Evolutionary conservation across 2,113 vertebrate species (phyloP), one percentile per base, ranked within the genome.

Genomic region (Menura novaehollandiae): DNA sequence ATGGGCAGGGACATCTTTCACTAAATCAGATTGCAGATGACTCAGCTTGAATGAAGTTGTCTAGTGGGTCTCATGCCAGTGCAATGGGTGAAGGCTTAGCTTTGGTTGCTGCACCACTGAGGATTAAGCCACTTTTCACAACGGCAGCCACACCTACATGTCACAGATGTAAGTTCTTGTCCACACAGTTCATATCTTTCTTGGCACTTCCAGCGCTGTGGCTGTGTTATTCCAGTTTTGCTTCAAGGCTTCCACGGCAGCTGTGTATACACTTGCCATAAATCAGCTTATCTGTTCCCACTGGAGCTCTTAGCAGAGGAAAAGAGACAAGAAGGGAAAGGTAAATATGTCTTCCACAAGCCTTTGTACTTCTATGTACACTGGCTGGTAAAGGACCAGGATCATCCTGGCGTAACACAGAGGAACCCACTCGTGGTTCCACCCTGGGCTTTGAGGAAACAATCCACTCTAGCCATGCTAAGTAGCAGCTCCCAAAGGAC

Each of bases 181-280:
- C 82, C 63, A 43, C 67, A 76, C 63, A 85, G 68, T 68, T 92
- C 67, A 2, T 73, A 44, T 71, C 90, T 80, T 51, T 85, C 96
- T 76, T 80, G 75, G 82, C 92, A 49, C 67, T 90, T 88, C 19
- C 41, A 91, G 53, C 8, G 1, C 82, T 47, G 30, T 64, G 82
- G 66, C 82, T 85, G 37, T 82, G 84, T 84, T 91, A 64, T 85
- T 93, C 67, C 67, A 83, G 74, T 85, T 88, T 93, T 79, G 78
- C 92, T 97, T 79, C 82, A 90, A 91, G 90, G 78, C 75, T 92
- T 94, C 82, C 75, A 88, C 39, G 66, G 72, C 95, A 97, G 94
- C 93, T 93, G 88, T 85, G 79, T 77, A 77, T 77, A 94, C 71
- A 90, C 55, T 90, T 71, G 63, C 55, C 24, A 59, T 88, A 94